A percentile compares a stretch with the other conserved stretches of the same genome.
Conservation (phyloP, 2,113 vertebrate species). For the Chlamydotis undulata region DNA sequence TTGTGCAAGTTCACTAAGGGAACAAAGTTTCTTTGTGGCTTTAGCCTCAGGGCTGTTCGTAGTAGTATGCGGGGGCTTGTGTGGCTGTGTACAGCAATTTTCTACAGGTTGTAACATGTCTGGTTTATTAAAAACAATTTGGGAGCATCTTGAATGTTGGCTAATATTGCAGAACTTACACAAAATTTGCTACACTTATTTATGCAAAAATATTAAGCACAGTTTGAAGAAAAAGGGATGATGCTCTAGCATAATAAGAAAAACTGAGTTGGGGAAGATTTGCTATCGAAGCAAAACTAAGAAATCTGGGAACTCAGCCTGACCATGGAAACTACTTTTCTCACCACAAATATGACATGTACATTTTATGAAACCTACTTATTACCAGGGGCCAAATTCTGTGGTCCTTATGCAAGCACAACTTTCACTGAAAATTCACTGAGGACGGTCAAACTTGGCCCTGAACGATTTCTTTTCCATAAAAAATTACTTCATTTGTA, state of each 20-base stretch:
- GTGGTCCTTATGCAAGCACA: conserved; percentile 57
- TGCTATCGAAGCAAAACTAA: conserved; percentile 69
- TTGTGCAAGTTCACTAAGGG: background rate
- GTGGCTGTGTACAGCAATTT: background rate
- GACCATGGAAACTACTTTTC: conserved; percentile 76
- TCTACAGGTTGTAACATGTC: background rate
- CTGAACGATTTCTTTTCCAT: conserved; percentile 28
- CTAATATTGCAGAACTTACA: background rate
- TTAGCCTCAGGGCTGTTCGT: background rate
- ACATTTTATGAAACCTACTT: conserved; percentile 56
- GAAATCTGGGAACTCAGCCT: conserved; percentile 71
- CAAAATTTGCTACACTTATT: background rate
- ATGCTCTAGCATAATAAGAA: conserved; percentile 46
- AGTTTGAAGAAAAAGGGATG: background rate
- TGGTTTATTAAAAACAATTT: background rate
- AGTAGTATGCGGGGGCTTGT: background rate
- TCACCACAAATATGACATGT: conserved; percentile 77
- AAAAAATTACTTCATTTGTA: conserved; percentile 66
- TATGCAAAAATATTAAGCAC: background rate
- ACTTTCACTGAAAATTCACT: conserved; percentile 50
- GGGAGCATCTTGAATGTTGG: background rate
- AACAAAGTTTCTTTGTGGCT: background rate
- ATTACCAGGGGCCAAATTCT: conserved; percentile 57
- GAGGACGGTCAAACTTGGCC: conserved; percentile 42
- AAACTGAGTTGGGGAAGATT: conserved; percentile 49